Evolutionary conservation across 2,888 invertebrate genomes (phyloP).

Genomic region (Lasioglossum morio): DNA sequence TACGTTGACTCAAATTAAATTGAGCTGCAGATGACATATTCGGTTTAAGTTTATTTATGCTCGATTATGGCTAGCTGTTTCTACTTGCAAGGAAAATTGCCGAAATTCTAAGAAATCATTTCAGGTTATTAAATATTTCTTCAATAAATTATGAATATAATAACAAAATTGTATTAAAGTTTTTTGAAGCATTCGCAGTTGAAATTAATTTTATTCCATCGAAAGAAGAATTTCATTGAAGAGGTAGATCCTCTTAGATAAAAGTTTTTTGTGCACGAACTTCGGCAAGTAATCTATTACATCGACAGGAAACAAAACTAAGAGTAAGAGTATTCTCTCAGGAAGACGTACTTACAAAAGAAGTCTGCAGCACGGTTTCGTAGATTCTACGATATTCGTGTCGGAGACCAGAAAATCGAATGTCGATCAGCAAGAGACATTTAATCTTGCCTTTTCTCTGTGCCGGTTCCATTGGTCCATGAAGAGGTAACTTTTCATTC

Average conservation of each 20-base stretch:
- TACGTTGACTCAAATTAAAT: neutral
- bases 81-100: neutral
- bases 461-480: neutral
- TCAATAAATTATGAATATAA: neutral
- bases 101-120: neutral
- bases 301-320: neutral
- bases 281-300: neutral
- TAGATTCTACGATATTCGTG: neutral
- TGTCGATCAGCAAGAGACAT: neutral
- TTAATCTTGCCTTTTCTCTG: neutral
- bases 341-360: neutral
- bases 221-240: neutral
- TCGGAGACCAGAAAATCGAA: neutral
- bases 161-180: neutral
- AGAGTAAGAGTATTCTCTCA: neutral
- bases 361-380: neutral
- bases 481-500: constrained; percentile 9
- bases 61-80: neutral
- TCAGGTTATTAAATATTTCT: neutral
- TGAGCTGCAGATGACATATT: neutral
- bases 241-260: neutral
- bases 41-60: no score
- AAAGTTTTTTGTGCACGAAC: neutral
- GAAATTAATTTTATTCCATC: neutral
- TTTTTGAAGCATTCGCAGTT: neutral